These are phyloP conservation scores for Porites lutea DNA, from an alignment of 64 coral and sea anemone genomes.

Conservation along the genomic window DNA sequence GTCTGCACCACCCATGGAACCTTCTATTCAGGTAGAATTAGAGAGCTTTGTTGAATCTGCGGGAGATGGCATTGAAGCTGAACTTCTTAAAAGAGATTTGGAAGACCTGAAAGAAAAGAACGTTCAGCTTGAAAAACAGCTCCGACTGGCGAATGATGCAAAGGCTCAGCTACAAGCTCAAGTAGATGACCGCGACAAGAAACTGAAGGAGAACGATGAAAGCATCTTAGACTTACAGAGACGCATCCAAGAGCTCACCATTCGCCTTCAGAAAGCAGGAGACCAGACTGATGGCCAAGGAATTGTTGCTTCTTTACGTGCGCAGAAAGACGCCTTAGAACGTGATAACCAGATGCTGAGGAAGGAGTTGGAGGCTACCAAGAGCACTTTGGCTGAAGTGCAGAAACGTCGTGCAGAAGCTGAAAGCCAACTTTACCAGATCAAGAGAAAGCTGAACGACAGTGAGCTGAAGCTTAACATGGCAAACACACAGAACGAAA, in stretches of 20 bases:
- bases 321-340: slow-evolving; percentile 82
- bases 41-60: slow-evolving; percentile 41
- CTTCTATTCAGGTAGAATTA: slow-evolving; percentile 15
- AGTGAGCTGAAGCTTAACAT: slow-evolving; percentile 77
- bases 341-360: slow-evolving; percentile 85
- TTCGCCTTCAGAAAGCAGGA: slow-evolving; percentile 64
- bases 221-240: slow-evolving; percentile 72
- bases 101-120: slow-evolving; percentile 79
- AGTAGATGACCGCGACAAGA: slow-evolving; percentile 50
- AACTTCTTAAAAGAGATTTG: slow-evolving; percentile 77
- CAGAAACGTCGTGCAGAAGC: slow-evolving; percentile 68
- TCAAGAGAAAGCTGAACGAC: slow-evolving; percentile 81
- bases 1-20: slow-evolving; percentile 59
- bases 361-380: slow-evolving; percentile 73
- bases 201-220: slow-evolving; percentile 78
- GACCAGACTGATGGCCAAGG: slow-evolving; percentile 91
- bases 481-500: slow-evolving; percentile 75
- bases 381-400: slow-evolving; percentile 29
- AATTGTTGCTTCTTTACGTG: slow-evolving; percentile 77
- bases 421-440: slow-evolving; percentile 71
- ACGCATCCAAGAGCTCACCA: slow-evolving; percentile 75
- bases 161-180: slow-evolving; percentile 62
- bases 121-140: slow-evolving; percentile 69
- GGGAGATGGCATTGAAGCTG: slow-evolving; percentile 69
- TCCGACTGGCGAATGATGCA: slow-evolving; percentile 51